Evolutionary conservation across 1,140 invertebrate genomes (phyloP).

Genomic region (Psilanteris sp.): DNA sequence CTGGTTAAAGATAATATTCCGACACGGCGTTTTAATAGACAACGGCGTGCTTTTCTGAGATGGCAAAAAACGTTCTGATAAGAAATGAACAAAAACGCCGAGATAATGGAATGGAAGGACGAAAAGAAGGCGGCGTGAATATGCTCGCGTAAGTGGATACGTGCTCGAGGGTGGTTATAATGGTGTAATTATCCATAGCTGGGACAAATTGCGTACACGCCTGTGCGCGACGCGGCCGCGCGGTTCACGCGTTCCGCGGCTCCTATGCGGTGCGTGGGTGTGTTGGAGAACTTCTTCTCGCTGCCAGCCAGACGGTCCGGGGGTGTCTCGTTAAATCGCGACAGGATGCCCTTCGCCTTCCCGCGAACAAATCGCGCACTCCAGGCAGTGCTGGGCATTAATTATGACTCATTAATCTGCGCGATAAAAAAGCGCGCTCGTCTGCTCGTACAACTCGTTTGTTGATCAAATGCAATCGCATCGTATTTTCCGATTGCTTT

Average conservation of each 20-base stretch:
- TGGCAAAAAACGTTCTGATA: constrained; percentile 41
- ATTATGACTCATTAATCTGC: constrained; percentile 39
- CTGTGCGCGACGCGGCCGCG: constrained; percentile 69
- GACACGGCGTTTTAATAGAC: constrained; percentile 9
- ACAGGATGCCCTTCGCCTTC: constrained; percentile 61
- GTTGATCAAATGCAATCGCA: too few species aligned
- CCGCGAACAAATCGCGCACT: constrained; percentile 41
- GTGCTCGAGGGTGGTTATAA: constrained; percentile 68
- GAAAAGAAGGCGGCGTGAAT: constrained; percentile 39
- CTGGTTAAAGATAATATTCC: neutral
- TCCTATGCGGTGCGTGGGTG: constrained; percentile 68
- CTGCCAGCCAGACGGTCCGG: constrained; percentile 31
- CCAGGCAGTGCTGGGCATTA: constrained; percentile 33
- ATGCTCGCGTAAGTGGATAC: constrained; percentile 18
- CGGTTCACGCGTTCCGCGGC: constrained; percentile 60
- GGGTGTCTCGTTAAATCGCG: constrained; percentile 68
- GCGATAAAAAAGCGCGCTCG: constrained; percentile 19
- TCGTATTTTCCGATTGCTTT: too few species aligned
- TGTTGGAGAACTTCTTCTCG: constrained; percentile 48
- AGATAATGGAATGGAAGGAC: constrained; percentile 41
- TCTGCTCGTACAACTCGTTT: too few species aligned
- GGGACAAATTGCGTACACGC: constrained; percentile 78
- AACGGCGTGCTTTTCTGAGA: constrained; percentile 31
- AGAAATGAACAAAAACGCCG: constrained; percentile 41
- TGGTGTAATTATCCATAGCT: constrained; percentile 76